Conservation (phyloP, 92 coral and sea anemone species). For the Palythoa caribaeorum region DNA sequence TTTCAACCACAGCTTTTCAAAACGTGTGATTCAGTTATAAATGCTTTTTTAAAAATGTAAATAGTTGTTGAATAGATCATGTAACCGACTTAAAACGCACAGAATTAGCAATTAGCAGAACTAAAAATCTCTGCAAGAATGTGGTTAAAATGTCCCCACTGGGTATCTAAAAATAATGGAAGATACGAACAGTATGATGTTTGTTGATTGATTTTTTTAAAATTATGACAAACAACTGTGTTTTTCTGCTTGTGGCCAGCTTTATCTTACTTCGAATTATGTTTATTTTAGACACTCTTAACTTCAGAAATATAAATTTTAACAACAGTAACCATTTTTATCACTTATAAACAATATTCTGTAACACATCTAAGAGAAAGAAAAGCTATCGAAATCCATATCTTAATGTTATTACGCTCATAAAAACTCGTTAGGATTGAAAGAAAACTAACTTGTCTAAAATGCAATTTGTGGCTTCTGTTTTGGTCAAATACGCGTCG, state of each 20-base stretch:
- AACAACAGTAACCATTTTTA: conserved; percentile 27
- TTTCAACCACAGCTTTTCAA: conserved; percentile 4
- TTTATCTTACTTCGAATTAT: conserved; percentile 7
- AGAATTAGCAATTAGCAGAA: neutral
- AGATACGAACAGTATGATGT: conserved; percentile 18
- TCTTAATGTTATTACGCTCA: conserved; percentile 32
- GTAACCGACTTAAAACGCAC: neutral
- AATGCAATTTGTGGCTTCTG: conserved; percentile 47
- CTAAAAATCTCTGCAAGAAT: neutral
- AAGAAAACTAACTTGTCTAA: conserved; percentile 25
- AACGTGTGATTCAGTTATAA: conserved; percentile 57
- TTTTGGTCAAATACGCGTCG: conserved; percentile 44
- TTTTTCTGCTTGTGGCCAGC: conserved; percentile 42
- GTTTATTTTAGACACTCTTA: conserved; percentile 36
- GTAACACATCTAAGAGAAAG: conserved; percentile 18
- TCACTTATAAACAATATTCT: conserved; percentile 7
- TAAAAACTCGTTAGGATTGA: conserved; percentile 30
- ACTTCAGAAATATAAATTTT: conserved; percentile 35
- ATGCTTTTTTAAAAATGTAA: conserved; percentile 59
- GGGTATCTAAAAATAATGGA: conserved; percentile 24
- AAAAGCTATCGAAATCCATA: conserved; percentile 41
- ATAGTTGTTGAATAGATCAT: conserved; percentile 42
- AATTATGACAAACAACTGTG: conserved; percentile 33
- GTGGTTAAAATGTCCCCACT: conserved; percentile 6
- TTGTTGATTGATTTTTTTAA: conserved; percentile 32